phyloP scores from a whole-genome alignment of 2,888 invertebrate genomes.

The Parnassius smintheus region DNA sequence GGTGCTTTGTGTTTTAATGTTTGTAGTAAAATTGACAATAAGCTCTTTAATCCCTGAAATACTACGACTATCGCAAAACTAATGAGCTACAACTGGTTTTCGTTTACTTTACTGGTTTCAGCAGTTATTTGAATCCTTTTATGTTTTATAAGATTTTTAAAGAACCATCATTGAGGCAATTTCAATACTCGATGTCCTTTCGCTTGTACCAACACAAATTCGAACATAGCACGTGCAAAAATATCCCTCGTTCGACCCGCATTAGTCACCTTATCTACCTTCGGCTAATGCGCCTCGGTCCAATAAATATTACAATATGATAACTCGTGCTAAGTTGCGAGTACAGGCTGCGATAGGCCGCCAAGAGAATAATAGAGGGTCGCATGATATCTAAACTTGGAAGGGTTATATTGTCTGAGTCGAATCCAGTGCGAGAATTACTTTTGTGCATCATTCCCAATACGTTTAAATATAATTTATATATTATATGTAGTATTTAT shows the following conservation, averaged over 20 bases:
- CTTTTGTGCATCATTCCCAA: not conserved
- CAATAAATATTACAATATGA: constrained; percentile 70
- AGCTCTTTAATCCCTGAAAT: too few species aligned
- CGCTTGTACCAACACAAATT: constrained; percentile 30
- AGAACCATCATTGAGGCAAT: not conserved
- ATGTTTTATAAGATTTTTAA: too few species aligned
- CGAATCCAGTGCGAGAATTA: constrained; percentile 22
- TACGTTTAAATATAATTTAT: too few species aligned
- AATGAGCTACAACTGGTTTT: too few species aligned
- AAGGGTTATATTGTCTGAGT: constrained; percentile 27
- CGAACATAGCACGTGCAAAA: constrained; percentile 56
- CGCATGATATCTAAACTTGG: constrained; percentile 36
- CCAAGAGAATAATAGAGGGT: constrained; percentile 32
- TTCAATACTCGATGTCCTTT: not conserved
- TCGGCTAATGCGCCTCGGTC: constrained; percentile 47
- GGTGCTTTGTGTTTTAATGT: too few species aligned
- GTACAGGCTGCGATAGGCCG: constrained; percentile 38
- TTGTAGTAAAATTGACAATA: too few species aligned
- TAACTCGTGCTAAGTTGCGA: constrained; percentile 46
- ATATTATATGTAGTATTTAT: too few species aligned
- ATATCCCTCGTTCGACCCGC: constrained; percentile 59
- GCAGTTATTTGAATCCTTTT: too few species aligned
- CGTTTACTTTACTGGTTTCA: too few species aligned
- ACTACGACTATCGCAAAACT: too few species aligned
- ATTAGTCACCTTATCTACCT: constrained; percentile 70